Conservation (phyloP, 1,140 invertebrate species). For the Plodia interpunctella region DNA sequence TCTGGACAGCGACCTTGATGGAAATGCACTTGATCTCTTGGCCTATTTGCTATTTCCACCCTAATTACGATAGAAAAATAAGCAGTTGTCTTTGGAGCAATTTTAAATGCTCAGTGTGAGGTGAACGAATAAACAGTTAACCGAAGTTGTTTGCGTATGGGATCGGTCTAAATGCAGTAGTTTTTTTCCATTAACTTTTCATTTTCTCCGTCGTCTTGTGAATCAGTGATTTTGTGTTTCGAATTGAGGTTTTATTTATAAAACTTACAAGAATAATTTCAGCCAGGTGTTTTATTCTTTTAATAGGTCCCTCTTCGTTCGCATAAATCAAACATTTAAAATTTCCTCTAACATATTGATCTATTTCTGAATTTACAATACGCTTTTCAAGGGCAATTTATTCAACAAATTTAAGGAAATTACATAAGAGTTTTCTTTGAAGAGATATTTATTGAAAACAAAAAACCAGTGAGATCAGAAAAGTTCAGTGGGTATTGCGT, state of each 20-base stretch:
- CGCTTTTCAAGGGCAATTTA: neutral
- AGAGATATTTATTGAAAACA: constrained; percentile 4
- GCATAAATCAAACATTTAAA: neutral
- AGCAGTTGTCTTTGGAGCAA: neutral
- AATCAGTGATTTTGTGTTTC: no score
- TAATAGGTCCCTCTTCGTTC: no score
- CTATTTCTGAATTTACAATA: neutral
- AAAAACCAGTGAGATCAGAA: neutral
- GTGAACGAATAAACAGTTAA: neutral
- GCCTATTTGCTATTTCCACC: neutral
- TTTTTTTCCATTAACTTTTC: no score
- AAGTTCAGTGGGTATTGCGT: neutral
- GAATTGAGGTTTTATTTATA: no score
- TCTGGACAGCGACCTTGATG: neutral
- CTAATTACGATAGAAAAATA: neutral
- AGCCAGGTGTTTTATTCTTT: no score
- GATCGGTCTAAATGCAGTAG: no score
- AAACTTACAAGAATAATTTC: no score
- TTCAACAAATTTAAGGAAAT: neutral
- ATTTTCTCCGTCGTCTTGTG: no score
- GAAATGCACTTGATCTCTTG: constrained; percentile 1
- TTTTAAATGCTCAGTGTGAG: neutral
- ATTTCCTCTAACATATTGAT: neutral
- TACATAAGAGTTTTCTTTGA: neutral
- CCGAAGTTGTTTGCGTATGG: neutral